Percentiles rank a stretch among this genome's conserved stretches.
Evolutionary conservation across 1,140 invertebrate species (phyloP).

Genomic region (Zaprionus camerounensis): DNA sequence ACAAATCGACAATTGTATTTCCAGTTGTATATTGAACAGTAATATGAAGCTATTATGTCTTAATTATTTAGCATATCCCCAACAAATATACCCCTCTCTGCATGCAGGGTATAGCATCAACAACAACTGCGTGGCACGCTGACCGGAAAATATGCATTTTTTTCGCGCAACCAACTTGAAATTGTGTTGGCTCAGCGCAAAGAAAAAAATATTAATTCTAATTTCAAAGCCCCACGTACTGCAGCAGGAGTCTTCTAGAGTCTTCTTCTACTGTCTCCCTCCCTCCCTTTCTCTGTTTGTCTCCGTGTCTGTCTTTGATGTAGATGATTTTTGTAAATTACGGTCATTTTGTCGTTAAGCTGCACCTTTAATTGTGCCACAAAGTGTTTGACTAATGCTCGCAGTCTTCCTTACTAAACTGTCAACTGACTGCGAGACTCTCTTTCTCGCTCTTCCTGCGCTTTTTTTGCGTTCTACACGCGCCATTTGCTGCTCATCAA

Average conservation of each 20-base stretch:
- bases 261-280: neutral
- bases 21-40: no score
- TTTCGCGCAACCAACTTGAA: constrained; percentile 77
- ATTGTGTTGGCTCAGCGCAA: constrained; percentile 75
- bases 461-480: constrained; percentile 20
- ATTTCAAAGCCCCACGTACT: constrained; percentile 59
- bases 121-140: constrained; percentile 42
- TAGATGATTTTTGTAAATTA: constrained; percentile 40
- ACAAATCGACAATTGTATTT: no score
- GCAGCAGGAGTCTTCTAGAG: constrained; percentile 19
- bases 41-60: no score
- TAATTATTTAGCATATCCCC: neutral
- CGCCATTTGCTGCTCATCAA: constrained; percentile 73
- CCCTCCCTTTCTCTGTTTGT: neutral
- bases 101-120: neutral
- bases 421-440: neutral
- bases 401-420: constrained; percentile 24
- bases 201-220: constrained; percentile 74
- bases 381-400: constrained; percentile 50
- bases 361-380: constrained; percentile 66
- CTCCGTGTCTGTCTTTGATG: constrained; percentile 7
- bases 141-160: constrained; percentile 64
- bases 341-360: constrained; percentile 48
- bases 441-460: constrained; percentile 12
- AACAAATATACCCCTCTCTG: neutral